A percentile compares a stretch with the other conserved stretches of the same genome.
phyloP scores from a whole-genome alignment of 2,113 vertebrate genomes.

The Benitochromis conjunctus region DNA sequence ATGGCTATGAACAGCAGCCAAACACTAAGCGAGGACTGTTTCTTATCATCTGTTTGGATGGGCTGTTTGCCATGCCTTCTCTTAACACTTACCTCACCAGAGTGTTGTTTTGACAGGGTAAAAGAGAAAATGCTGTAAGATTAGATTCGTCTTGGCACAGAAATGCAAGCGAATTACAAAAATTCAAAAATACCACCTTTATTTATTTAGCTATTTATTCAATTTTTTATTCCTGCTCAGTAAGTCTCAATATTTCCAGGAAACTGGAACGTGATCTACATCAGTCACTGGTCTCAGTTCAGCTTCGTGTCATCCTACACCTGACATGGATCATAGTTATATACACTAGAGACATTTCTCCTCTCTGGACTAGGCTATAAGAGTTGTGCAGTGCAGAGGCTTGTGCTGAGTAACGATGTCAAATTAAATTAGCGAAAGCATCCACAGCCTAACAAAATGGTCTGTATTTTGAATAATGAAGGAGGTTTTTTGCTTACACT shows the following conservation, averaged over 20 bases:
- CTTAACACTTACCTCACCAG: not conserved
- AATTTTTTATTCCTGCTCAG: not conserved
- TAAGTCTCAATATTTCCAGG: not conserved
- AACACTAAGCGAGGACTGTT: conserved; percentile 4
- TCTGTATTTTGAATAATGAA: not conserved
- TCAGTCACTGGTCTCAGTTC: conserved; percentile 12
- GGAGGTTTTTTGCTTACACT: not conserved
- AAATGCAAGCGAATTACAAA: not conserved
- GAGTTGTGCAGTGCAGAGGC: not conserved
- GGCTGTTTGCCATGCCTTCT: not conserved
- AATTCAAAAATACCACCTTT: not conserved
- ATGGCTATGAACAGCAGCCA: conserved; percentile 43
- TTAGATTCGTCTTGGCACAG: not conserved
- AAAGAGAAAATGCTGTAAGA: not conserved
- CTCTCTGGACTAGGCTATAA: not conserved
- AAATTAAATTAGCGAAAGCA: not conserved
- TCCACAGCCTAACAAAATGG: not conserved
- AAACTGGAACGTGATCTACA: conserved; percentile 27
- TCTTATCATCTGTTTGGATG: conserved; percentile 31
- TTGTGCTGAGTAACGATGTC: not conserved
- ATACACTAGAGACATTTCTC: not conserved
- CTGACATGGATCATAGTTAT: conserved; percentile 11
- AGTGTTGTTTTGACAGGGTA: not conserved
- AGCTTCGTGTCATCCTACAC: conserved; percentile 25
- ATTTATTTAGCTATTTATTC: not conserved